Evolutionary conservation across 2,113 vertebrate genomes (phyloP).

Genomic region (Myiagra hebetior): DNA sequence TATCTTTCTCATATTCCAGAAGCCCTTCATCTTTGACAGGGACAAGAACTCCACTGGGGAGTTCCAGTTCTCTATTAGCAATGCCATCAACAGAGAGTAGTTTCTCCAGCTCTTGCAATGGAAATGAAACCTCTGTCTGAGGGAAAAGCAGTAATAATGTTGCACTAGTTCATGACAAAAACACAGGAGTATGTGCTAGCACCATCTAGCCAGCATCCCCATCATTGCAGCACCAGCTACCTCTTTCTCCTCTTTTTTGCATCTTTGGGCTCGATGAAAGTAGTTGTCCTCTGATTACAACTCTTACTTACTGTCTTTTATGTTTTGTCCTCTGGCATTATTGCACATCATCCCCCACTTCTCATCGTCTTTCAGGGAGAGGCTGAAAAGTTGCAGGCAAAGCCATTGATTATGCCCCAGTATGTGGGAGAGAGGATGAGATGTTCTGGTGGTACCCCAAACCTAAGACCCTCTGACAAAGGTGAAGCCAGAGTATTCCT

Average conservation of each 20-base stretch:
- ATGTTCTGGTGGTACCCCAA: background rate
- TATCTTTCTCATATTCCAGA: background rate
- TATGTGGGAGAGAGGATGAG: background rate
- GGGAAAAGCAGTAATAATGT: background rate
- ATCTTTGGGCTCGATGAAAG: background rate
- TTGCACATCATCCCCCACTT: background rate
- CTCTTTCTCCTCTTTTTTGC: background rate
- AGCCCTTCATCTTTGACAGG: background rate
- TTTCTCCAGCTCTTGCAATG: background rate
- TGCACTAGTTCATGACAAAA: background rate
- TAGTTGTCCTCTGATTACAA: background rate
- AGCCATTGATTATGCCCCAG: background rate
- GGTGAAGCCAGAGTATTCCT: background rate
- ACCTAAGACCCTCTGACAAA: background rate
- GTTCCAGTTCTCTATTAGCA: background rate
- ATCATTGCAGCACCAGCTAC: conserved; percentile 1
- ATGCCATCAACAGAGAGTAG: background rate
- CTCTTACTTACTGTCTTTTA: background rate
- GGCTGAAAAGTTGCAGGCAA: background rate
- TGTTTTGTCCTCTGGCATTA: background rate
- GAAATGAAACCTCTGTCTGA: background rate
- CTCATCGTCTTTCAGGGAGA: background rate
- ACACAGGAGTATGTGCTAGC: conserved; percentile 31
- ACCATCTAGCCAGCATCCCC: conserved; percentile 45
- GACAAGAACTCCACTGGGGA: background rate